These are phyloP conservation scores for Galleria mellonella DNA, from an alignment of 1,140 invertebrate species.

Conservation along the genomic window DNA sequence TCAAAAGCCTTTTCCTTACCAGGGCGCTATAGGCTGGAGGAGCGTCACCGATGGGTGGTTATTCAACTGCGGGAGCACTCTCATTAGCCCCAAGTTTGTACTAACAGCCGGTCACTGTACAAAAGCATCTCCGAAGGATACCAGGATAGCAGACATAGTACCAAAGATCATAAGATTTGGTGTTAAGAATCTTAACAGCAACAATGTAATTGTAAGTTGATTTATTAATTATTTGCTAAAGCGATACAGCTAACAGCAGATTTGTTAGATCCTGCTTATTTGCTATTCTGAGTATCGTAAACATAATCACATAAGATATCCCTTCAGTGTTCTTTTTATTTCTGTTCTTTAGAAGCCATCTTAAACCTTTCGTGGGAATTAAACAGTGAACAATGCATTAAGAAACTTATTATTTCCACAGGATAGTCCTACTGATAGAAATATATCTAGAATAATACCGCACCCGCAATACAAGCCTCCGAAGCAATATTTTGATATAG, in stretches of 20 bases:
- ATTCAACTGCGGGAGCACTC: slow-evolving; percentile 37
- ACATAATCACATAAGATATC: too few relatives aligned
- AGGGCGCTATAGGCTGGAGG: slow-evolving; percentile 23
- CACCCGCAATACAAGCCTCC: slow-evolving; percentile 68
- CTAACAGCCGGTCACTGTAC: slow-evolving; percentile 43
- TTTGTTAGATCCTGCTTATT: too few relatives aligned
- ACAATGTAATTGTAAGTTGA: too few relatives aligned
- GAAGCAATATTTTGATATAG: slow-evolving; percentile 65
- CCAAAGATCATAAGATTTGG: slow-evolving; percentile 41
- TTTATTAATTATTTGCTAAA: too few relatives aligned
- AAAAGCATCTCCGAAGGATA: slow-evolving; percentile 11
- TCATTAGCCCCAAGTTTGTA: slow-evolving; percentile 34
- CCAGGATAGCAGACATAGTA: slow-evolving; percentile 13
- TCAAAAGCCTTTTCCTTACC: not conserved
- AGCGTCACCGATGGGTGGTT: slow-evolving; percentile 21
- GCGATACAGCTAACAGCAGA: too few relatives aligned
- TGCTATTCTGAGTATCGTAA: too few relatives aligned
- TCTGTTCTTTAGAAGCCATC: too few relatives aligned
- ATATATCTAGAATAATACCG: slow-evolving; percentile 45
- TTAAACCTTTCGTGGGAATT: too few relatives aligned
- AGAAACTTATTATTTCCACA: not conserved
- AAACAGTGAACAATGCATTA: too few relatives aligned
- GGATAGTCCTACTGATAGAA: slow-evolving; percentile 2
- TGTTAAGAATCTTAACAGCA: not conserved
- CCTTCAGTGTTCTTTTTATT: too few relatives aligned